These are phyloP conservation scores for Lynx canadensis DNA, from an alignment of 2,113 vertebrate genomes.

Conservation along the genomic window DNA sequence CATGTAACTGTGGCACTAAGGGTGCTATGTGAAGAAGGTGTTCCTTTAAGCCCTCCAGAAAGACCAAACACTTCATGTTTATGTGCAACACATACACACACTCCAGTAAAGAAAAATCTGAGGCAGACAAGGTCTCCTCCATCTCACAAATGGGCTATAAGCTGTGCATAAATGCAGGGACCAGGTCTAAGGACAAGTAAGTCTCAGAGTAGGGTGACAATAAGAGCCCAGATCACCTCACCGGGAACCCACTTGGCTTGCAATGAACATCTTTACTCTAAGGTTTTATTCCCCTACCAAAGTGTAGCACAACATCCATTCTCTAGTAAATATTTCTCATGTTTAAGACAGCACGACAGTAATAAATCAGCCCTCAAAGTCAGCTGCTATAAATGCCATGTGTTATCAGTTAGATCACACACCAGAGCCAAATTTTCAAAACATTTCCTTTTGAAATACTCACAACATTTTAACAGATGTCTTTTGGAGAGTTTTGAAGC, in stretches of 20 bases:
- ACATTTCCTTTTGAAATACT: slow-evolving; percentile 74
- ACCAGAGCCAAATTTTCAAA: slow-evolving; percentile 80
- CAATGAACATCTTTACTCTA: not conserved
- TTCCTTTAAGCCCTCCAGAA: slow-evolving; percentile 40
- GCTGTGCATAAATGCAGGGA: not conserved
- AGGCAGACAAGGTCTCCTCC: slow-evolving; percentile 7
- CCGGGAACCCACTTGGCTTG: not conserved
- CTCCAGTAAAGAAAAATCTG: not conserved
- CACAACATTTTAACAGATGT: slow-evolving; percentile 77
- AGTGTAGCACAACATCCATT: not conserved
- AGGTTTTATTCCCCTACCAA: slow-evolving; percentile 39
- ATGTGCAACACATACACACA: not conserved
- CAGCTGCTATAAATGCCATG: slow-evolving; percentile 74
- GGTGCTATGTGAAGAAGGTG: slow-evolving; percentile 11
- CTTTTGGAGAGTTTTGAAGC: slow-evolving; percentile 78
- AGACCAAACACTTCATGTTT: slow-evolving; percentile 31
- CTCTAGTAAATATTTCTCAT: slow-evolving; percentile 49
- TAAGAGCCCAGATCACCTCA: not conserved
- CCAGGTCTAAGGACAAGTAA: slow-evolving; percentile 24
- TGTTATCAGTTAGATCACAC: slow-evolving; percentile 81
- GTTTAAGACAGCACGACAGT: slow-evolving; percentile 64
- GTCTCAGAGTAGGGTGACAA: not conserved
- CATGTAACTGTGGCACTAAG: not conserved
- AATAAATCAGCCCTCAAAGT: slow-evolving; percentile 69
- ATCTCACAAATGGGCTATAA: slow-evolving; percentile 19